Evolutionary conservation across 2,113 vertebrate genomes (phyloP).

Genomic region (Scopus umbretta): DNA sequence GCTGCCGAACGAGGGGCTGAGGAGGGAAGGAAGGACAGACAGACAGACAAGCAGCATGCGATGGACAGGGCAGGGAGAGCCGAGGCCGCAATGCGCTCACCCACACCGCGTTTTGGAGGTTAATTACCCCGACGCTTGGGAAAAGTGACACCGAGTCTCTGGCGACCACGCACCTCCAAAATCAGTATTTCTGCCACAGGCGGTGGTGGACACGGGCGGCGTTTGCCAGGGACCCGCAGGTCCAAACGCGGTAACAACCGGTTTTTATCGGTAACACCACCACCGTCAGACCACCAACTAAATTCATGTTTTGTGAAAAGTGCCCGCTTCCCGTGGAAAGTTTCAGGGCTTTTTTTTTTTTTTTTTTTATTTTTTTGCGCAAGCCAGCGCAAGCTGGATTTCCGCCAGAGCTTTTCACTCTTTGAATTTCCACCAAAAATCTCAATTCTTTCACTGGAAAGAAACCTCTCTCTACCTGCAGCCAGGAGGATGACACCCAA

Average conservation of each 20-base stretch:
- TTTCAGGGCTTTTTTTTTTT: not conserved
- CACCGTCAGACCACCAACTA: not conserved
- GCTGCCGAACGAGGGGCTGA: not conserved
- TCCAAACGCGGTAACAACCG: not conserved
- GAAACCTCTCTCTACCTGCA: not conserved
- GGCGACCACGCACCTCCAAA: not conserved
- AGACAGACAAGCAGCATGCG: rapidly evolving
- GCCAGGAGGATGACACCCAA: not conserved
- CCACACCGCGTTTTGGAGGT: rapidly evolving
- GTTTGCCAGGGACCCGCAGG: not conserved
- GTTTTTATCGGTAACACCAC: not conserved
- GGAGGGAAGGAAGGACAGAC: not conserved
- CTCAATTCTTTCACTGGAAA: not conserved
- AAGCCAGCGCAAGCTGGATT: not conserved
- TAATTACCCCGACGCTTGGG: not conserved
- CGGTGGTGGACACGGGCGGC: rapidly evolving
- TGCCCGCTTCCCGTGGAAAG: conserved; percentile 1
- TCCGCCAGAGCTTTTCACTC: not conserved
- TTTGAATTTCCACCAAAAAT: not conserved
- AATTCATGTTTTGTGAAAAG: not conserved
- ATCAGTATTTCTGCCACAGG: not conserved
- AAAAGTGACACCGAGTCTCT: not conserved
- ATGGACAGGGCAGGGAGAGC: not conserved
- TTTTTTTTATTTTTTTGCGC: no score
- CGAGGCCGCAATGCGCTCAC: no score